Evolutionary conservation across 1,140 invertebrate species (phyloP).

Genomic region (Plutomurus gul): DNA sequence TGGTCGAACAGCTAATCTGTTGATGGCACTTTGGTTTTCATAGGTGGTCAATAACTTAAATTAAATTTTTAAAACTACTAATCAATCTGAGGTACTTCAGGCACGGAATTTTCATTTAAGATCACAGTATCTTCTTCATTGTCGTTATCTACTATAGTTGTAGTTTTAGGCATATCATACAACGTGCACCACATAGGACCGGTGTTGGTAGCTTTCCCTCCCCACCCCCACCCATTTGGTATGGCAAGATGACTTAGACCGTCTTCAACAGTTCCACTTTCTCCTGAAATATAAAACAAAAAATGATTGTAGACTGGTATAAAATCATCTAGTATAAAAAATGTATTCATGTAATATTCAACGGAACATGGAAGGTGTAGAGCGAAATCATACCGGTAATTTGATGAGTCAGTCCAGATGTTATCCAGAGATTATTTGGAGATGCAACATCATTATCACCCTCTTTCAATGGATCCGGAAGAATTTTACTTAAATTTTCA

Average conservation of each 20-base stretch:
- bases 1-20: neutral
- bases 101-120: constrained; percentile 16
- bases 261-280: constrained; percentile 67
- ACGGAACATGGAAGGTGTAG: constrained; percentile 21
- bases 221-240: constrained; percentile 78
- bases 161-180: constrained; percentile 44
- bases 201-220: constrained; percentile 72
- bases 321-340: neutral
- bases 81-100: neutral
- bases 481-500: constrained; percentile 35
- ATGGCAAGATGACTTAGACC: constrained; percentile 77
- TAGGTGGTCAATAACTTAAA: neutral
- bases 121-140: constrained; percentile 1
- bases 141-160: constrained; percentile 1
- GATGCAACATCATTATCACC: constrained; percentile 1
- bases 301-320: neutral
- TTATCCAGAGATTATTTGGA: constrained; percentile 47
- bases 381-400: constrained; percentile 43
- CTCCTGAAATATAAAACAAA: constrained; percentile 58
- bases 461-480: constrained; percentile 9
- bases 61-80: neutral
- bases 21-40: constrained; percentile 20
- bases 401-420: constrained; percentile 38
- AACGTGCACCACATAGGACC: constrained; percentile 72
- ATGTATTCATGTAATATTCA: too few species aligned